Evolutionary conservation across 2,797 vertebrate genomes (phyloP).

Genomic region (Scolopax rusticola): DNA sequence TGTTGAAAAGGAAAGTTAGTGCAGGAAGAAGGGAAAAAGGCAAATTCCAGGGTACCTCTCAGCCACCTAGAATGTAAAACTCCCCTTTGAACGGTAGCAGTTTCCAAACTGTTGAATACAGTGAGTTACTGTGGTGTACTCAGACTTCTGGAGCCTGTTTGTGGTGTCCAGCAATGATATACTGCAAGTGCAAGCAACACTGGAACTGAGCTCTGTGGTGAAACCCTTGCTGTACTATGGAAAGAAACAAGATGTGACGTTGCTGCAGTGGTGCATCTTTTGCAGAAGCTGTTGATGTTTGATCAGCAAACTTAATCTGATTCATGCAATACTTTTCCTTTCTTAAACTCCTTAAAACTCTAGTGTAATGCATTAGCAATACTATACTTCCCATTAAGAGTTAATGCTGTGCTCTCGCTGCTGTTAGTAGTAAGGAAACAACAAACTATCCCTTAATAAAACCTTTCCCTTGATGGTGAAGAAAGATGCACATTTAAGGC

Average conservation of each 20-base stretch:
- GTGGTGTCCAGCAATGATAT: neutral
- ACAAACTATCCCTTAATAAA: neutral
- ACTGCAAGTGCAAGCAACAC: neutral
- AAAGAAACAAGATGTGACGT: neutral
- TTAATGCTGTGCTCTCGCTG: neutral
- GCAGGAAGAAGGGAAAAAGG: neutral
- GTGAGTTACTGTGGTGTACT: neutral
- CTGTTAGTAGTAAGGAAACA: neutral
- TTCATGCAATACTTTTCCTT: neutral
- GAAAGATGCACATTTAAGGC: neutral
- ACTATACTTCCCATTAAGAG: neutral
- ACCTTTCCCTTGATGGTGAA: neutral
- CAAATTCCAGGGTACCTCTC: neutral
- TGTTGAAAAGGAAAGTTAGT: neutral
- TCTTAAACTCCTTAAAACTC: neutral
- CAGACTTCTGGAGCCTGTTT: neutral
- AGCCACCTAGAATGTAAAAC: neutral
- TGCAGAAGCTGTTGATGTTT: neutral
- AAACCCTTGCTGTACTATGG: neutral
- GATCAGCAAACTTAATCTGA: neutral
- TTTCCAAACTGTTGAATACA: neutral
- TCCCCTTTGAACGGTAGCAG: accelerated
- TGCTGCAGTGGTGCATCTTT: neutral
- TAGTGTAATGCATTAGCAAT: neutral
- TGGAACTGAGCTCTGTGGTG: neutral